Evolutionary conservation across 2,888 invertebrate genomes (phyloP), one percentile per base, ranked within the genome.

Genomic region (Abrostola tripartita): DNA sequence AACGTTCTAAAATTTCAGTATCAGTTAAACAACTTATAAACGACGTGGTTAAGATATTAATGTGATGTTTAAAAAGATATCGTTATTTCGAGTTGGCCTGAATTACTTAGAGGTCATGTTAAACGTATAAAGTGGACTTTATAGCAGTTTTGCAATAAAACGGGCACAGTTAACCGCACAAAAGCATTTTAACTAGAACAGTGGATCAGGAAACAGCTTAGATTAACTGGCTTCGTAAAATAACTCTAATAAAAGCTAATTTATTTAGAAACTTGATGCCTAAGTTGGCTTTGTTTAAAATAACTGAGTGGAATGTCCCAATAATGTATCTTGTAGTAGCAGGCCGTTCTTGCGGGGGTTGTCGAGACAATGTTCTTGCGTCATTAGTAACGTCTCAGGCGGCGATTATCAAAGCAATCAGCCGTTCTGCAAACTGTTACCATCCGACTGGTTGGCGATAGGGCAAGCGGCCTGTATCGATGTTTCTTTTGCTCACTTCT

Each of bases 341-440:
- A 56, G 68, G 59, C 78, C 74, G 82, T 84, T 85, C 81, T 85
- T 83, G 83, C 57, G 58, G 77, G 65, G 75, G 74, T 76, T 78
- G 79, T 80, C 64, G 81, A 84, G 87, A 87, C 85, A 85, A 81
- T 86, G 88, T 90, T 90, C 90, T 90, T 88, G 90, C 85, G 84
- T 88, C 90, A 88, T 90, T 91, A 88, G 89, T 87, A 82, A 86
- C 83, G 86, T 88, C 88, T 90, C 88, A 85, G 89, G 79, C 87
- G 89, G 86, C 88, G 90, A 91, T 91, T 92, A 92, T 92, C 91
- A 91, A 91, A 92, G 91, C 92, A 92, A 92, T 92, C 92, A 90
- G 87, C 87, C 86, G 85, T 82, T 87, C 85, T 87, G 85, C 89
- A 88, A 90, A 90, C 89, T 89, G 89, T 86, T 88, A 84, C 85